Evolutionary conservation across 2,888 invertebrate species (phyloP).

Genomic region (Congeria kusceri): DNA sequence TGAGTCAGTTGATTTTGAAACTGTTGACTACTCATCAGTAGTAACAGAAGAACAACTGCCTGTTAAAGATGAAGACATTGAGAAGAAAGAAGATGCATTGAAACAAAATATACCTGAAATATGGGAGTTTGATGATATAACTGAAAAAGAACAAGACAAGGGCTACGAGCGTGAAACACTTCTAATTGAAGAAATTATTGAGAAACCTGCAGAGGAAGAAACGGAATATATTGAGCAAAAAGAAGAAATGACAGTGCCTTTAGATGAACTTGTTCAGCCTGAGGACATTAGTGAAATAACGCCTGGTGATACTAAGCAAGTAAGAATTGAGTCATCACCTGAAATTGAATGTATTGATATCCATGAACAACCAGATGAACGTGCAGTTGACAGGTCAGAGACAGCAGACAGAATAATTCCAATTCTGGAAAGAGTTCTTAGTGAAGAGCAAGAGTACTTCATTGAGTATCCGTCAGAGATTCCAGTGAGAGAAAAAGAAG

Average conservation of each 20-base stretch:
- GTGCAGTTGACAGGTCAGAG: constrained; percentile 12
- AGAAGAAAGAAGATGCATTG: constrained; percentile 10
- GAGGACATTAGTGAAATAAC: background rate
- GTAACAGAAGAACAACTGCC: constrained; percentile 10
- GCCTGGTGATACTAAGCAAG: background rate
- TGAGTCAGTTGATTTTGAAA: constrained; percentile 52
- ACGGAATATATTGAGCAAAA: constrained; percentile 16
- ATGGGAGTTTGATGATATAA: background rate
- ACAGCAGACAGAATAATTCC: constrained; percentile 32
- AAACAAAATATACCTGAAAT: background rate
- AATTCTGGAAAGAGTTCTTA: constrained; percentile 36
- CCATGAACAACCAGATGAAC: constrained; percentile 26
- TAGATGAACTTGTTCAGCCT: constrained; percentile 1
- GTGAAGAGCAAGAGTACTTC: constrained; percentile 53
- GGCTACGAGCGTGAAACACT: background rate
- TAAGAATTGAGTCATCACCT: background rate
- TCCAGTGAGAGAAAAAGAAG: constrained; percentile 22
- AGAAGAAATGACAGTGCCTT: background rate
- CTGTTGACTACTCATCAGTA: constrained; percentile 9
- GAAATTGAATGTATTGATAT: constrained; percentile 48
- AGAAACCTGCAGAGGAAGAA: constrained; percentile 10
- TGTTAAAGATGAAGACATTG: constrained; percentile 8
- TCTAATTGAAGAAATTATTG: constrained; percentile 17
- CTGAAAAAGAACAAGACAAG: background rate
- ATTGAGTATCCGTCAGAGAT: constrained; percentile 51